A percentile compares a stretch with the other conserved stretches of the same genome.
Evolutionary conservation across 2,797 vertebrate species (phyloP).

Genomic region (Sphenopsis melanotis): DNA sequence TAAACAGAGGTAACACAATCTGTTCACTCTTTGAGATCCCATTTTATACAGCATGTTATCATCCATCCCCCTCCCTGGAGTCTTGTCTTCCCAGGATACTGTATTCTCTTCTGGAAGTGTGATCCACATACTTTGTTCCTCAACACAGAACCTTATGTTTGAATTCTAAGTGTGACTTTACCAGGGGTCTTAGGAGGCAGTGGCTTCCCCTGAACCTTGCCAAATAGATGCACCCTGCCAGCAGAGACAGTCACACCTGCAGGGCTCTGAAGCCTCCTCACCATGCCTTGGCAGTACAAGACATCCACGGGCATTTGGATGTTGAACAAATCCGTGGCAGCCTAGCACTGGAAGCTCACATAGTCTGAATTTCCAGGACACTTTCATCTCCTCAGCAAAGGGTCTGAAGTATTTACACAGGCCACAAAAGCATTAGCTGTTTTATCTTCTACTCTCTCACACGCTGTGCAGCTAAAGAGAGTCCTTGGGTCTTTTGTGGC

Average conservation of each 20-base stretch:
- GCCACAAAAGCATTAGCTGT: neutral
- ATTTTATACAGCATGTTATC: neutral
- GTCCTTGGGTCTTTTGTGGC: neutral
- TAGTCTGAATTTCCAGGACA: neutral
- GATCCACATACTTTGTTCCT: neutral
- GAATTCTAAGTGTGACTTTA: neutral
- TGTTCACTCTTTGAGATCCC: neutral
- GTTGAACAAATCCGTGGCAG: neutral
- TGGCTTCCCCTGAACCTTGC: neutral
- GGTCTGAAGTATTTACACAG: neutral
- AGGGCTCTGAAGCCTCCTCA: neutral
- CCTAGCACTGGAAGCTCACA: neutral
- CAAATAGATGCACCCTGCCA: neutral
- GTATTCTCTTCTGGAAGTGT: neutral
- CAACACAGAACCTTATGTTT: neutral
- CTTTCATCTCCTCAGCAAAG: neutral
- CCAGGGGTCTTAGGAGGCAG: neutral
- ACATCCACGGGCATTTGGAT: neutral
- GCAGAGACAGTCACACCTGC: neutral
- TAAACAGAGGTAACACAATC: slow-evolving; percentile 50
- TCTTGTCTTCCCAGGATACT: neutral
- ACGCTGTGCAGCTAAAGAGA: neutral
- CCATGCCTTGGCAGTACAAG: neutral
- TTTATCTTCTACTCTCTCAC: neutral
- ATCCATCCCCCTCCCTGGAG: neutral